Evolutionary conservation across 2,888 invertebrate species (phyloP).

Genomic region (Elgonia sp.): DNA sequence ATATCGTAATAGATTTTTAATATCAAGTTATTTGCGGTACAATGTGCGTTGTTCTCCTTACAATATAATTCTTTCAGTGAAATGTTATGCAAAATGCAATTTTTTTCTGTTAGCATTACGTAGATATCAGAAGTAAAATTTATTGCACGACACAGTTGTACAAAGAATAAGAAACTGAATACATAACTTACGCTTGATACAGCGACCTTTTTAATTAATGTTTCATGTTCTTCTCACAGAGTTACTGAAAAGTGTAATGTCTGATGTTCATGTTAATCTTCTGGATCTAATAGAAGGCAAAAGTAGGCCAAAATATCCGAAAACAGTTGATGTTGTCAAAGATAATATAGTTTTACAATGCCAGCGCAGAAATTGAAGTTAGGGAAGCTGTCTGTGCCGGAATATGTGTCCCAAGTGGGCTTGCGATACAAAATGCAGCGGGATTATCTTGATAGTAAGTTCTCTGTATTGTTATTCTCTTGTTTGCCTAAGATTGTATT

Average conservation of each 20-base stretch:
- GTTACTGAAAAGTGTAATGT: not conserved
- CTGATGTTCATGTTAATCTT: not conserved
- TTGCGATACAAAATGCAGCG: not conserved
- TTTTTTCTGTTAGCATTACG: no score
- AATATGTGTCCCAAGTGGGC: not conserved
- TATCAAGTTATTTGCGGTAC: no score
- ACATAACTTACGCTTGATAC: not conserved
- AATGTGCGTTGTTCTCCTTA: no score
- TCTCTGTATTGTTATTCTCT: no score
- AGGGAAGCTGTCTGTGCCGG: not conserved
- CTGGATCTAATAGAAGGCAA: not conserved
- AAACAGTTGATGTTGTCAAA: not conserved
- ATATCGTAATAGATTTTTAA: no score
- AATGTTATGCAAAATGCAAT: no score
- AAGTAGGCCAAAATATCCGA: not conserved
- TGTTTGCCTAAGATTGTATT: no score
- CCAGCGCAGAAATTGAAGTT: not conserved
- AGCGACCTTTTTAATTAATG: no score
- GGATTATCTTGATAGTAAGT: not conserved
- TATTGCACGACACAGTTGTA: no score
- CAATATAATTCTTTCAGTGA: no score
- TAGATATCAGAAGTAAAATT: no score
- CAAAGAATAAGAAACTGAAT: no score
- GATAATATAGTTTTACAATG: not conserved
- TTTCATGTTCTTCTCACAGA: not conserved